Evolutionary conservation across 2,113 vertebrate species (phyloP).

Genomic region (Oncorhynchus keta): DNA sequence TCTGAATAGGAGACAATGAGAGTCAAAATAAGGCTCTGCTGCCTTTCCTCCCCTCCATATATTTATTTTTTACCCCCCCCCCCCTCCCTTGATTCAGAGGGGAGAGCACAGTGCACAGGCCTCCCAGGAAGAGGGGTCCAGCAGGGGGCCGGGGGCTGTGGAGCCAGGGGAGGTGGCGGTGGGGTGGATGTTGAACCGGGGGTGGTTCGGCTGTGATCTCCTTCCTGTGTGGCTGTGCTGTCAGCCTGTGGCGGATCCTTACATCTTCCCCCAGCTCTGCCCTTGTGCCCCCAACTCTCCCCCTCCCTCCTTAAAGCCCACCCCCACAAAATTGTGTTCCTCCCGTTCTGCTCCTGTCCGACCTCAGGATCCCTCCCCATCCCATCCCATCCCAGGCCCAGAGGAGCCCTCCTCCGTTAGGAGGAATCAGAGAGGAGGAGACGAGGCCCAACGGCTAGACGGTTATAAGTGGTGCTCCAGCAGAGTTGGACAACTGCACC

Average conservation of each 20-base stretch:
- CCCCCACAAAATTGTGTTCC: conserved; percentile 53
- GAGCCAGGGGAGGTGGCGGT: conserved; percentile 12
- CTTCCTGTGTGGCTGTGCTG: conserved; percentile 74
- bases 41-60: too few species aligned
- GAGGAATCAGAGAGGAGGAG: conserved; percentile 40
- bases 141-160: conserved; percentile 41
- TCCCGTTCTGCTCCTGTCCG: conserved; percentile 49
- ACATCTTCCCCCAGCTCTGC: conserved; percentile 66
- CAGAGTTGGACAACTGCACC: too few species aligned
- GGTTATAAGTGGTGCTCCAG: too few species aligned
- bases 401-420: conserved; percentile 17
- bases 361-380: conserved; percentile 20
- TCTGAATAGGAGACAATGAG: too few species aligned
- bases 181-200: conserved; percentile 40
- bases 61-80: too few species aligned
- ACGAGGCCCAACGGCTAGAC: background rate
- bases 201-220: conserved; percentile 69
- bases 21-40: too few species aligned
- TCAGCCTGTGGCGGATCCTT: conserved; percentile 69
- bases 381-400: conserved; percentile 39
- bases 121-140: conserved; percentile 50
- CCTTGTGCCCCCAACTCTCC: conserved; percentile 57
- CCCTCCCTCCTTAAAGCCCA: conserved; percentile 49
- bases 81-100: too few species aligned
- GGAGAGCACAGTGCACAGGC: conserved; percentile 34